A percentile compares a stretch with the other conserved stretches of the same genome.
Conservation (phyloP, 2,113 vertebrate species). For the Hassar affinis region DNA sequence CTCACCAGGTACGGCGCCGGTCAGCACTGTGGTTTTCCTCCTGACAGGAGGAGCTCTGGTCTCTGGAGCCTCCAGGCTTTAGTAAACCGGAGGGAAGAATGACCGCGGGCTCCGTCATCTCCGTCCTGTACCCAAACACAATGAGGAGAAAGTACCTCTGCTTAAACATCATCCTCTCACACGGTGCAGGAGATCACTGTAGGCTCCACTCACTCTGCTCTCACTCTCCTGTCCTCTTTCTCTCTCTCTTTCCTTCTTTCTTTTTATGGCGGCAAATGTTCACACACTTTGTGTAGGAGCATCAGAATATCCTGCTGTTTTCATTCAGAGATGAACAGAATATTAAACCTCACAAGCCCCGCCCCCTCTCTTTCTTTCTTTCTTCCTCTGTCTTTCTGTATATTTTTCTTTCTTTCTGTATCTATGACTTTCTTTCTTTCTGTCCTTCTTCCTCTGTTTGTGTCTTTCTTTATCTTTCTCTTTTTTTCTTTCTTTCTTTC, state of each 20-base stretch:
- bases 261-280: not conserved
- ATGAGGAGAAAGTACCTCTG: not conserved
- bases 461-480: not conserved
- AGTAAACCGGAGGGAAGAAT: not conserved
- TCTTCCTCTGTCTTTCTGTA: not conserved
- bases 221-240: no score
- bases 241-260: not conserved
- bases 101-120: no score
- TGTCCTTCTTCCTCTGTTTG: not conserved
- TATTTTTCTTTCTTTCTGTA: no score
- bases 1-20: conserved; percentile 84
- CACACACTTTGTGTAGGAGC: not conserved
- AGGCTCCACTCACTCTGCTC: not conserved
- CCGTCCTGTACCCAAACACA: not conserved
- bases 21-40: not conserved
- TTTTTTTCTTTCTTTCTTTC: no score
- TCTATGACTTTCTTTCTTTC: not conserved
- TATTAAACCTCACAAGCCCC: no score
- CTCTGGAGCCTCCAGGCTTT: not conserved
- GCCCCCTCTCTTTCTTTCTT: not conserved
- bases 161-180: not conserved
- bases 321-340: not conserved
- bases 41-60: not conserved
- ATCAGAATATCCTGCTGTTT: not conserved
- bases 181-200: not conserved